These are phyloP conservation scores for Sphinx pinastri DNA, from an alignment of 2,888 invertebrate species.

Conservation along the genomic window DNA sequence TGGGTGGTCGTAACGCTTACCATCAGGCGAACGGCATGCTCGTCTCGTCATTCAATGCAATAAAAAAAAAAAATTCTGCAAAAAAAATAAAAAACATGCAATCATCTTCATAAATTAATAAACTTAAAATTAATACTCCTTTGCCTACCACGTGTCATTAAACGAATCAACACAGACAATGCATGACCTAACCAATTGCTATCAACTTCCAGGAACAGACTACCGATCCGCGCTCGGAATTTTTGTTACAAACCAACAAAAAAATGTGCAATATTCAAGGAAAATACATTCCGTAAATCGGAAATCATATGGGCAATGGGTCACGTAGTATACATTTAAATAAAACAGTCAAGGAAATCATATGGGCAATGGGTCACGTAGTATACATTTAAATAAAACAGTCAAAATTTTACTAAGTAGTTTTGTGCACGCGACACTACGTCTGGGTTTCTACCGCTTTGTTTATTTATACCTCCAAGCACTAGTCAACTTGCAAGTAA, in stretches of 20 bases:
- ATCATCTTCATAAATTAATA: too few relatives aligned
- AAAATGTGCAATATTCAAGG: neutral
- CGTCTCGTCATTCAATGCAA: too few relatives aligned
- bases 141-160: neutral
- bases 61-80: too few relatives aligned
- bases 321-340: neutral
- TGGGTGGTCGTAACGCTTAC: too few relatives aligned
- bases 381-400: neutral
- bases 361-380: conserved; percentile 4
- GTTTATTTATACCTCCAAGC: too few relatives aligned
- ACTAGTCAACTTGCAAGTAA: too few relatives aligned
- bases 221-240: neutral
- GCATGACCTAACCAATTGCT: neutral
- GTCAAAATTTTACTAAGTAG: too few relatives aligned
- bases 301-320: neutral
- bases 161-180: neutral
- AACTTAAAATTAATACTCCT: too few relatives aligned
- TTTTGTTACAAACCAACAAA: neutral
- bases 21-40: too few relatives aligned
- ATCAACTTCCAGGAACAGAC: neutral
- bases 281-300: neutral
- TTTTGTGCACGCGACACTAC: too few relatives aligned
- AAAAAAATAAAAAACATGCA: too few relatives aligned
- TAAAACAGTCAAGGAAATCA: neutral
- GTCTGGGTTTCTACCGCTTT: too few relatives aligned